Evolutionary conservation across 2,888 invertebrate genomes (phyloP), one percentile per base, ranked within the genome.

Genomic region (Laspeyria flexula): DNA sequence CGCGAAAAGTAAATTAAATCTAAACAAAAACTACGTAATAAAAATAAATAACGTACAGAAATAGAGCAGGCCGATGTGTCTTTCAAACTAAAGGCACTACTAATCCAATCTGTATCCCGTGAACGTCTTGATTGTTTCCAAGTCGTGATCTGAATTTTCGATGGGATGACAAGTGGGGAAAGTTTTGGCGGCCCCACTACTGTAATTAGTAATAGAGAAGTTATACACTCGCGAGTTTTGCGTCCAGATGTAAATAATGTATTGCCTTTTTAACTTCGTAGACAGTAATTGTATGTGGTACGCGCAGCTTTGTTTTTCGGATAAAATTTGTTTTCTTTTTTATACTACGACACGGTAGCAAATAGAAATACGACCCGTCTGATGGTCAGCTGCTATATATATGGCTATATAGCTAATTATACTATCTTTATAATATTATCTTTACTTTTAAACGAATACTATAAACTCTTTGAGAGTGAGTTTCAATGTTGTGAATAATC

Each of bases 51-150:
- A 16, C 11, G 11, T 38, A 38, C 12, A 23, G 29, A 46, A 52
- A 50, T 53, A 55, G 43, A 41, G 37, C 29, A 37, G 18, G 42
- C 39, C 40, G 30, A 57, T 76, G 75, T 79, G 77, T 75, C 69
- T 73, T 71, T 55, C 57, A 48, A 73, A 69, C 69, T 74, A 65
- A 73, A 77, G 70, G 73, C 70, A 70, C 71, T 75, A 71, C 59
- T 83, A 84, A 83, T 83, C 81, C 80, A 75, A 84, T 85, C 77
- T 76, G 77, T 75, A 73, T 69, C 69, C 58, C 42, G 64, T 75
- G 79, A 81, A 81, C 78, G 76, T 81, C 81, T 85, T 83, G 85
- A 86, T 87, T 86, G 85, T 86, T 84, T 75, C 73, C 67, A 82
- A 85, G 67, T 82, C 84, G 85, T 86, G 85, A 79, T 73, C 74